Base-by-base conservation (phyloP, 2,113 vertebrate genomes). In the Hippocampus abdominalis region DNA sequence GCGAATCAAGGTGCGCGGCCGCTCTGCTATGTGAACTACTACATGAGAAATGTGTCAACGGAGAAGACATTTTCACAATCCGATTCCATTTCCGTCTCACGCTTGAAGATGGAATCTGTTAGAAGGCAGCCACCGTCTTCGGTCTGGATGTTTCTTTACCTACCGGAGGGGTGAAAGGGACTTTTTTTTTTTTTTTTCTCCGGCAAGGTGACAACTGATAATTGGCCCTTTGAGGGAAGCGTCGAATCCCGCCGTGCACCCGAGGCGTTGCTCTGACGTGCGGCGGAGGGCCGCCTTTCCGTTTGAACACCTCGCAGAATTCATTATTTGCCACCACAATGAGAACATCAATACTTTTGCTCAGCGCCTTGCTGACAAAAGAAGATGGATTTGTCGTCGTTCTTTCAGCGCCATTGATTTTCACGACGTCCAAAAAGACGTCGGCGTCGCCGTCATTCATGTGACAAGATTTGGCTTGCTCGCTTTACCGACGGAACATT, bases 291-390 rank as follows among this genome's bases (percentile, higher is more conserved):
- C 68, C 60, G n/a, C 53, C 62, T 78, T 76, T 72, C 2, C 65
- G 27, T 56, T 64, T 66, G 32, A 73, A 69, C 71, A 77, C 12
- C 9, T 74, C 78, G 69, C 61, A 64, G 53, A 16, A 0, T 18
- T 25, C 65, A 53, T 1, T 23, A 21, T 12, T 42, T 39, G 67
- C 36, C 39, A 36, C 11, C 5, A 69, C 54, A 51, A 67, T 69
- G 54, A 42, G 76, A 29, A 78, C 70, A 75, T 81, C 69, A 68
- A 76, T 72, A 81, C 42, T 74, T 68, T 74, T 67, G 32, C 40
- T 76, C 25, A 56, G 42, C 29, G 40, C 63, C 32, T 48, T 46
- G 54, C 40, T 40, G 40, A 56, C 51, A 66, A 71, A 76, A 27
- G 20, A 23, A 72, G 57, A 71, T 13, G 1, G 23, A 7, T 69